Evolutionary conservation across 1,140 invertebrate species (phyloP), one percentile per base, ranked within the genome.

Genomic region (Rhysida immarginata): DNA sequence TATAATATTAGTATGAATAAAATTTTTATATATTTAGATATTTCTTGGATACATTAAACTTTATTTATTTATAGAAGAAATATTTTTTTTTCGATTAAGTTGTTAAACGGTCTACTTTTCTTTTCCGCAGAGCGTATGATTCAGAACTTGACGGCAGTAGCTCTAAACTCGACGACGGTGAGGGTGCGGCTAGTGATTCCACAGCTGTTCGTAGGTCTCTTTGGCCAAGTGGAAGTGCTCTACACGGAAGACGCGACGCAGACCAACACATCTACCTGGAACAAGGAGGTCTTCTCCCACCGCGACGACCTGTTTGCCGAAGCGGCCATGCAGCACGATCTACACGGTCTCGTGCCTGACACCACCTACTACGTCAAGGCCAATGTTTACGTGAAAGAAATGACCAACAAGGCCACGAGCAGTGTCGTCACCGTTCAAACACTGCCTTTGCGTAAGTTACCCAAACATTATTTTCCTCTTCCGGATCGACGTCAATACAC

Each of bases 321-420:
- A 2, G 79, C 82, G 11, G 83, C 87, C 54, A 71, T 91, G 54
- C 86, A 92, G 65, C 88, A 91, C 67, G 79, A 87, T 60, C 65
- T 92, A 18, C 75, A 78, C 13, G 79, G 77, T 23, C 68, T 93
- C n/a, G 76, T 81, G 63, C 80, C 88, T 0, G 79, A 84, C 45
- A 89, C 85, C 0, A 75, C 80, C 24, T 93, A 93, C 64, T 83
- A 81, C 66, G 78, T 90, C 1, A 81, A 85, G 68, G 85, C 87
- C 1, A 81, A 81, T 16, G 75, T 89, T 1, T 79, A 82, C 20
- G 68, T 89, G 18, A 74, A 81, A 46, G 83, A 85, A 60, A 62
- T 87, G 1, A 74, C 80, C 2, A 83, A 83, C 43, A 81, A 79
- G 53, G 83, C 83, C 0, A 77, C 78, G 5, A 89, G 85, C 63